These are phyloP conservation scores for Bradypodion pumilum DNA, from an alignment of 2,797 vertebrate species.

Conservation along the genomic window DNA sequence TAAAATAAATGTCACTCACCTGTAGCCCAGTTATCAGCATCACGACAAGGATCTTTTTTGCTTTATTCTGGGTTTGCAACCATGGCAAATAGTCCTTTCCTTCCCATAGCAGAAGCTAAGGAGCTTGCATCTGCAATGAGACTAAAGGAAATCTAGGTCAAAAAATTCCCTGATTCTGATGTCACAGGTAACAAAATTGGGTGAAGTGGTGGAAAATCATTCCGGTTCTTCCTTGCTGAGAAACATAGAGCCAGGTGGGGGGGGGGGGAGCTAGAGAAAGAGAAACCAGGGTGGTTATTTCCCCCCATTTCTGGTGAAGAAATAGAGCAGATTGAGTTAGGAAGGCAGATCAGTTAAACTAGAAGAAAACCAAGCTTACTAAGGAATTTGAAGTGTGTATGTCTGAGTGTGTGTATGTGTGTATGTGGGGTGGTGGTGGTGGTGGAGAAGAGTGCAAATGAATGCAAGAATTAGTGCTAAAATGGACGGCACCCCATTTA, in stretches of 20 bases:
- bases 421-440: too few species aligned
- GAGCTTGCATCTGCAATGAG: not conserved
- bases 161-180: not conserved
- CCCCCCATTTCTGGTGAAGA: not conserved
- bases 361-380: not conserved
- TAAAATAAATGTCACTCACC: not conserved
- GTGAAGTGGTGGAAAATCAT: not conserved
- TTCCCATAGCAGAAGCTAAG: not conserved
- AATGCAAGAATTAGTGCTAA: not conserved
- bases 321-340: not conserved
- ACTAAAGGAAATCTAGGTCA: not conserved
- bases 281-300: not conserved
- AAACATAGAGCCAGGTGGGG: not conserved
- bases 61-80: not conserved
- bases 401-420: not conserved
- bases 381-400: not conserved
- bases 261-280: not conserved
- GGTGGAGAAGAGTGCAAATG: not conserved
- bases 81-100: not conserved
- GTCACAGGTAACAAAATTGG: not conserved
- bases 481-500: slow-evolving; percentile 8
- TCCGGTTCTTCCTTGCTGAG: not conserved
- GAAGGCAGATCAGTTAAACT: not conserved
- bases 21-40: not conserved
- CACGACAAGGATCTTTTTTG: not conserved